Evolutionary conservation across 2,797 vertebrate genomes (phyloP).

Genomic region (Chelonia mydas): DNA sequence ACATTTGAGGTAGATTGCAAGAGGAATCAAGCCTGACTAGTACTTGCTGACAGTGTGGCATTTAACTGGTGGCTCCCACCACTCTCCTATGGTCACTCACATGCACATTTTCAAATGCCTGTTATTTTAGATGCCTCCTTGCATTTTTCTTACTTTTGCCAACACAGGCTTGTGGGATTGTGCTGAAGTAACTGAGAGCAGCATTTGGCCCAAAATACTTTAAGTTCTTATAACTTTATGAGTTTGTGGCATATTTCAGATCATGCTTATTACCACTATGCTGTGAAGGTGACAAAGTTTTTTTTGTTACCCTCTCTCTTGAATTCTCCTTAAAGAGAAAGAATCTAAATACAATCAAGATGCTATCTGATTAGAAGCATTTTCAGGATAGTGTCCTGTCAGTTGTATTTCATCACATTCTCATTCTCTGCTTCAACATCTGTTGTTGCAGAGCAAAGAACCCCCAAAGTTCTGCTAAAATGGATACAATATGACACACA

Average conservation of each 20-base stretch:
- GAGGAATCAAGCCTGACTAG: rapidly evolving
- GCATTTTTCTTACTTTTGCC: background rate
- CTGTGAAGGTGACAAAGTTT: background rate
- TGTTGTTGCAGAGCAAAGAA: background rate
- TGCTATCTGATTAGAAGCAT: background rate
- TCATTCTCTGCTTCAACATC: background rate
- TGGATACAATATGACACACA: background rate
- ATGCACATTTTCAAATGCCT: background rate
- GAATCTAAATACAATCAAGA: background rate
- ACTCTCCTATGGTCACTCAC: rapidly evolving
- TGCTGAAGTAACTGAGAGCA: background rate
- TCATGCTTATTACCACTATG: background rate
- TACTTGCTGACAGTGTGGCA: background rate
- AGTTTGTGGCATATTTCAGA: background rate
- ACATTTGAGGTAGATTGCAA: background rate
- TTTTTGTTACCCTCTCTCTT: background rate
- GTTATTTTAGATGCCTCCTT: background rate
- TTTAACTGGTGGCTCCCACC: background rate
- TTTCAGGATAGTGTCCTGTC: background rate
- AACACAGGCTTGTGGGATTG: background rate
- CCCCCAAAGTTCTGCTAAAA: background rate
- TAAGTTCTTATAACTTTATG: background rate
- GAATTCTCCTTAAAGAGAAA: background rate
- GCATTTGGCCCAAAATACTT: background rate
- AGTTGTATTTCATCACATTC: background rate